Percentiles rank a stretch among this genome's conserved stretches.
Conservation (phyloP, 2,888 invertebrate species). For the Hydropsyche betteni region DNA sequence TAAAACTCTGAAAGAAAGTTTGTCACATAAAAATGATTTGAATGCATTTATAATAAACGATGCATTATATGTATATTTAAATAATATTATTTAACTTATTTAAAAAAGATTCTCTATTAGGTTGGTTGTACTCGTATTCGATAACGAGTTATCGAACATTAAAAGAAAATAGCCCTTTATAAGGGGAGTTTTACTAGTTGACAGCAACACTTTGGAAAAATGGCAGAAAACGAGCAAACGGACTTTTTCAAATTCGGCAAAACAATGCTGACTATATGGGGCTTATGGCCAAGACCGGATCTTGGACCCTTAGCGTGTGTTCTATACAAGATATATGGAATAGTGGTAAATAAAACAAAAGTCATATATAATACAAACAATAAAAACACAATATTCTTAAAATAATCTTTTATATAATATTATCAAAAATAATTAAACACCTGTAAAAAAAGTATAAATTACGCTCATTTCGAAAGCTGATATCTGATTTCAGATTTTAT, state of each 20-base stretch:
- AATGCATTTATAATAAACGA: too few species aligned
- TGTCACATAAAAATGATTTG: too few species aligned
- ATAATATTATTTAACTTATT: background rate
- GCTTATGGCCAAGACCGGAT: constrained; percentile 44
- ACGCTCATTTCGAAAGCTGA: background rate
- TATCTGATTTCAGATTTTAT: constrained; percentile 36
- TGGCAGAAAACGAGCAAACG: background rate
- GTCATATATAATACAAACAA: background rate
- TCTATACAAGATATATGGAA: constrained; percentile 45
- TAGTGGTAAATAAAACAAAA: constrained; percentile 40
- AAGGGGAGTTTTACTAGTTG: background rate
- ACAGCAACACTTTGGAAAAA: background rate
- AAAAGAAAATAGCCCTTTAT: background rate
- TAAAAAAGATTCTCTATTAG: background rate
- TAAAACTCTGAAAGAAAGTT: too few species aligned
- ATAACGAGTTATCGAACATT: too few species aligned
- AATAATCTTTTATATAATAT: background rate
- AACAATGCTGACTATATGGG: constrained; percentile 44
- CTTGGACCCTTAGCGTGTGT: constrained; percentile 22
- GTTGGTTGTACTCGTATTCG: background rate
- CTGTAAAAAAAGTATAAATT: background rate
- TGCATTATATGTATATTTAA: too few species aligned
- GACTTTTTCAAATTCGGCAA: constrained; percentile 49
- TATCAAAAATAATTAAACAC: background rate
- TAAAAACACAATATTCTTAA: background rate